Base-by-base conservation (phyloP, 2,888 invertebrate genomes). In the Xestia rhomboidea region DNA sequence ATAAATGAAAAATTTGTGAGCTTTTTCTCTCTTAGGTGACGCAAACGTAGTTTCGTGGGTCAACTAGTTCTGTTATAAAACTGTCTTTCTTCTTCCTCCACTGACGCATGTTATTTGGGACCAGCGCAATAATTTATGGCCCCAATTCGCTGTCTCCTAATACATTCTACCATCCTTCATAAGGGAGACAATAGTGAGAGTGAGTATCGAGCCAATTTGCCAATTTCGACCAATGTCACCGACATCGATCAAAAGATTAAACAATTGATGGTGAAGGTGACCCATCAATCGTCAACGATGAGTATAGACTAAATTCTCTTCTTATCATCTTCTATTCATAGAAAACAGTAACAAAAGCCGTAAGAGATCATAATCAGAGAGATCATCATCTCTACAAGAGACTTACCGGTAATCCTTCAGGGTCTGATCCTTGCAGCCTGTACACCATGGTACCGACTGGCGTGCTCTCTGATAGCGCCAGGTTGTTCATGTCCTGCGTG, bases 381-480 rank as follows among this genome's bases (percentile, higher is more conserved):
- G 54, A n/a, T n/a, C 54, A 2, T 27, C 6, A 57, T 27, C 18
- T 57, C 27, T 18, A 57, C 27, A 8, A 57, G 4, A 60, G 27
- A n/a, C n/a, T 97, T 79, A 98, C 97, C 60, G 97, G 97, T 51
- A 98, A 97, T 67, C 98, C 98, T 92, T 99, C 99, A 0, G 99
- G 99, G 96, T 99, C 99, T 60, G 97, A 97, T 13, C 98, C 99
- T 91, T 98, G 97, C 72, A 99, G 95, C 24, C 96, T 98, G 94
- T 98, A 98, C n/a, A 99, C 98, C 5, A 98, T 96, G 11, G 97
- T 97, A 0, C 99, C 99, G 10, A 99, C 98, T 4, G 98, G 97
- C 15, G 98, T 98, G 91, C 97, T 98, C 95, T 99, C 99, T 10
- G 98, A 97, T 27, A 99, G 94, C 11, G 98, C 97, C 87, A 98